Base-by-base conservation (phyloP, 2,797 vertebrate genomes). In the Pelochelys cantorii region DNA sequence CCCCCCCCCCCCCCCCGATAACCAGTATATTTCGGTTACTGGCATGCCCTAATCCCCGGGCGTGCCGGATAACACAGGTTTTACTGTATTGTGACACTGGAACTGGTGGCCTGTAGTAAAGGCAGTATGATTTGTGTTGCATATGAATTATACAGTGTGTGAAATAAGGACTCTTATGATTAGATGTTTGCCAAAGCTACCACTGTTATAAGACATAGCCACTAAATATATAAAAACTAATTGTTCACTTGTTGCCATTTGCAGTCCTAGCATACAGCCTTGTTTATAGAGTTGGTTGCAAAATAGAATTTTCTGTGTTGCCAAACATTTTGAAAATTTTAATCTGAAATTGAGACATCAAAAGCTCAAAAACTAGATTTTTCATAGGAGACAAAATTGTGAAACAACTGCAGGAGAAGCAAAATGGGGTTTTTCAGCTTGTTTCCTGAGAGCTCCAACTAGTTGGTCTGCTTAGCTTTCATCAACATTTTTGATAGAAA, bases 381-480 rank as follows among this genome's bases (percentile, higher is more conserved):
- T n/a, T 65, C 62, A 65, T 7, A 18, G 62, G 15, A 65, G 62
- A 65, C 13, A 65, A 65, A 27, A 60, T 11, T 60, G 59, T 60
- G 11, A 60, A 29, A 18, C 31, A 29, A 65, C 14, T 65, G 31
- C 31, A n/a, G 62, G 31, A n/a, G 31, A 65, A 65, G 15, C n/a
- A 4, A 65, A n/a, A 62, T 31, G 29, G 29, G 15, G 15, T 62
- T 62, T 62, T 62, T 65, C 62, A 65, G 31, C 15, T 93, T 91
- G 92, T 92, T 90, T 56, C 22, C 13, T 65, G 54, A 79, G 54
- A 88, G 29, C 88, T 84, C 83, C 71, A 91, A 4, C 79, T 92
- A 37, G 34, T 22, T 42, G 22, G 37, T 74, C 71, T 74, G 71
- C 37, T 2, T 71, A 42, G 37, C 22, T 74, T 74, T 42, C 11